These are phyloP conservation scores for Drosophila stalkeri DNA, from an alignment of 2,888 invertebrate genomes.

Conservation along the genomic window DNA sequence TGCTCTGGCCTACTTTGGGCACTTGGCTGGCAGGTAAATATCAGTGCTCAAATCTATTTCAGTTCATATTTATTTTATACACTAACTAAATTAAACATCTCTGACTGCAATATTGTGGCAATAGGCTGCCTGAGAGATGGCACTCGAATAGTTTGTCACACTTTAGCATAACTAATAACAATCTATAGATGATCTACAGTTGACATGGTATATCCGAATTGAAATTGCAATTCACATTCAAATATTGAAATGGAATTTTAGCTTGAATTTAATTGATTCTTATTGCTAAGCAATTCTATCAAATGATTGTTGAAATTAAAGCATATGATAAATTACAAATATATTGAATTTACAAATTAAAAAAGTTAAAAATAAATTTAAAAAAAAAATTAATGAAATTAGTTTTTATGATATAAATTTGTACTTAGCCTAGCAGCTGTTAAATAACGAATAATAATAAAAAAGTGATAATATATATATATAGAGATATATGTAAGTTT, in stretches of 20 bases:
- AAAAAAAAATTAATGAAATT: too few species aligned
- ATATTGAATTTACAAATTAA: too few species aligned
- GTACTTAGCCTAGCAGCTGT: too few species aligned
- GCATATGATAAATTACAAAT: too few species aligned
- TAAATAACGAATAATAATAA: too few species aligned
- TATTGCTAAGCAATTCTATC: neutral
- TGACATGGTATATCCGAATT: neutral
- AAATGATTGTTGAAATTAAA: neutral
- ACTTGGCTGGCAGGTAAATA: neutral
- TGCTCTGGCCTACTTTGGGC: slow-evolving; percentile 19
- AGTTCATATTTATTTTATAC: neutral
- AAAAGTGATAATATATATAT: too few species aligned
- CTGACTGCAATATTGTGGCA: neutral
- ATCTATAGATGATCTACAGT: neutral
- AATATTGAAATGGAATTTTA: neutral
- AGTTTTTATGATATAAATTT: too few species aligned
- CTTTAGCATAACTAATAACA: neutral
- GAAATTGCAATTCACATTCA: neutral
- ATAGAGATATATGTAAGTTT: too few species aligned
- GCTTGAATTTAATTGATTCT: neutral
- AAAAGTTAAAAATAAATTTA: too few species aligned
- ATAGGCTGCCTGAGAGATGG: neutral
- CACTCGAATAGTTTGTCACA: neutral
- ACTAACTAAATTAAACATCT: neutral
- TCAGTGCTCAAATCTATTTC: neutral